phyloP scores from a whole-genome alignment of 2,797 vertebrate species.

The Nyctibius grandis region DNA sequence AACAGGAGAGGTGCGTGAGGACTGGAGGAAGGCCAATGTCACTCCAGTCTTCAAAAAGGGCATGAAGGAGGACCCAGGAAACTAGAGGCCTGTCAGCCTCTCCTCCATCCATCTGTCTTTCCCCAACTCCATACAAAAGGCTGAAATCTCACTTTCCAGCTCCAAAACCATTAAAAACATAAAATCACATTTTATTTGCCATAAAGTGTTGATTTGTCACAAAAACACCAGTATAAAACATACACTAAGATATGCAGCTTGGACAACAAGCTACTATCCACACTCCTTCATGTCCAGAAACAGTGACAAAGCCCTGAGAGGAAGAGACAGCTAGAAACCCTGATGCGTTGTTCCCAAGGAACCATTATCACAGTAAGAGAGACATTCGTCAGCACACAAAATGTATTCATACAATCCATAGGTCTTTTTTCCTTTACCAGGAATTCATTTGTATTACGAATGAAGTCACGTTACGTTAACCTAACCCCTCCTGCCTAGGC shows the following conservation, averaged over 20 bases:
- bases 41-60: no score
- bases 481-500: neutral
- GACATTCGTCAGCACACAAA: neutral
- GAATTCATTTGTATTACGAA: neutral
- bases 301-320: slow-evolving; percentile 6
- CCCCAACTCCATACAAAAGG: neutral
- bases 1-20: no score
- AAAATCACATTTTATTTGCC: slow-evolving; percentile 38
- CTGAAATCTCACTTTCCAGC: neutral
- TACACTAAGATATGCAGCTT: neutral
- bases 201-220: slow-evolving; percentile 8
- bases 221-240: slow-evolving; percentile 22
- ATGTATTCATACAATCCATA: neutral
- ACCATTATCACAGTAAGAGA: neutral
- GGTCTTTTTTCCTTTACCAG: neutral
- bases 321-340: neutral
- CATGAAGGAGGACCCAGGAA: no score
- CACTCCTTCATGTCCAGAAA: neutral
- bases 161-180: slow-evolving; percentile 11
- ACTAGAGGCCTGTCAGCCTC: no score
- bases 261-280: neutral
- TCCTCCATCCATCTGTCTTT: neutral
- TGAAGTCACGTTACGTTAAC: neutral
- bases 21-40: no score
- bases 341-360: neutral